Evolutionary conservation across 2,797 vertebrate species (phyloP), one percentile per base, ranked within the genome.

Genomic region (Semaprochilodus insignis): DNA sequence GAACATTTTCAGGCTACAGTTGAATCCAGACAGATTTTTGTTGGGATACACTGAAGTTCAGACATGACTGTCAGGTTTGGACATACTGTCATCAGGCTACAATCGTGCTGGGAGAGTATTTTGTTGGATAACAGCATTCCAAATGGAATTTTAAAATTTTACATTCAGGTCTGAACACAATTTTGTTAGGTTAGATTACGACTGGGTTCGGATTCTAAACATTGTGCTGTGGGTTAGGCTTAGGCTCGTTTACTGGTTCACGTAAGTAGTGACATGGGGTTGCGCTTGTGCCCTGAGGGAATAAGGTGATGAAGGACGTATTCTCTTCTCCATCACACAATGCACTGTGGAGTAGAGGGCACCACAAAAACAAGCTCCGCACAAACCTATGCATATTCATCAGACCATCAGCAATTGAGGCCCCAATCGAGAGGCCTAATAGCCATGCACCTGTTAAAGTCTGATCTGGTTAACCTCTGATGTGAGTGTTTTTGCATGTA

Each of bases 381-480:
- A 31, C 54, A 76, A 82, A 74, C 81, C 83, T 86, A 92, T 93
- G 91, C 91, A 93, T 93, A 93, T 94, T 93, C 91, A 93, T 92
- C 48, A 89, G 82, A n/a, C 72, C 62, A 62, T 31, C 83, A 75
- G 82, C 86, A 90, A 88, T 85, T 90, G 89, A 91, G 89, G 85
- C 84, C 87, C 85, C 88, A 87, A 88, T 89, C 48, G 86, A 92
- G 92, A 81, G 88, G 89, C 88, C 91, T 90, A 92, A 86, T 65
- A 89, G 84, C 88, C 74, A 81, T 88, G 91, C 92, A 93, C 91
- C 93, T 93, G 91, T 91, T 90, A 83, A 93, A 91, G 87, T 85
- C 87, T 91, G 86, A 90, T 90, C 87, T 89, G 81, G 85, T 88
- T 85, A 84, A 82, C 77, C 71, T 85, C 77, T 76, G 81, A 40